Conservation (phyloP, 2,113 vertebrate species). For the Sinocyclocheilus anophthalmus region DNA sequence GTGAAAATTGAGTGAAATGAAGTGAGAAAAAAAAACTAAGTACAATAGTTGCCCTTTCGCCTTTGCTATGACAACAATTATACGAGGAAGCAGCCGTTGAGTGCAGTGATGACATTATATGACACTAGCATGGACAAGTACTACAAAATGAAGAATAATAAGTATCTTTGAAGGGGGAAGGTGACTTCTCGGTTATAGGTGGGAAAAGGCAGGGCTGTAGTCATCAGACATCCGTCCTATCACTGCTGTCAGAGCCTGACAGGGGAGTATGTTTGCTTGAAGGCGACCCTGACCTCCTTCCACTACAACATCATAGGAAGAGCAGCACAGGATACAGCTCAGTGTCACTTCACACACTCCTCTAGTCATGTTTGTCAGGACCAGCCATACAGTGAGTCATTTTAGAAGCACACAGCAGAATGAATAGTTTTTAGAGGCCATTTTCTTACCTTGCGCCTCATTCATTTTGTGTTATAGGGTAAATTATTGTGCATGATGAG, state of each 20-base stretch:
- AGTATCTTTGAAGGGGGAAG: constrained; percentile 22
- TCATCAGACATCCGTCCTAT: constrained; percentile 34
- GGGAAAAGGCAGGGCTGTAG: constrained; percentile 32
- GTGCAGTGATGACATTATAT: neutral
- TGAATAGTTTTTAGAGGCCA: neutral
- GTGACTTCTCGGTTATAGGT: constrained; percentile 38
- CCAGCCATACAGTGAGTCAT: constrained; percentile 64
- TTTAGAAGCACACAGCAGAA: constrained; percentile 50
- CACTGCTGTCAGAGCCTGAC: constrained; percentile 60
- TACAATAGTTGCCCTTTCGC: neutral
- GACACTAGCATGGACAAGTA: constrained; percentile 22
- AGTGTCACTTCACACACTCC: constrained; percentile 63
- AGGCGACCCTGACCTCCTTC: constrained; percentile 60
- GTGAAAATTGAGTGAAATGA: constrained; percentile 26
- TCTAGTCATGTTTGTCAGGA: constrained; percentile 72
- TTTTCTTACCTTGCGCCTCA: neutral
- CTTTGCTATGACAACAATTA: constrained; percentile 12
- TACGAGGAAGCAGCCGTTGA: neutral
- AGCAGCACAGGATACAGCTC: constrained; percentile 48
- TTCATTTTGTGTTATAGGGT: constrained; percentile 9
- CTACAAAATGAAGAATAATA: constrained; percentile 30
- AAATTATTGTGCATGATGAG: constrained; percentile 11
- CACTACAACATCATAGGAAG: constrained; percentile 65
- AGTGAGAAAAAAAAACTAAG: constrained; percentile 5
- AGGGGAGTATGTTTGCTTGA: constrained; percentile 43